Evolutionary conservation across 2,888 invertebrate genomes (phyloP).

Genomic region (Barypeithes pellucidus): DNA sequence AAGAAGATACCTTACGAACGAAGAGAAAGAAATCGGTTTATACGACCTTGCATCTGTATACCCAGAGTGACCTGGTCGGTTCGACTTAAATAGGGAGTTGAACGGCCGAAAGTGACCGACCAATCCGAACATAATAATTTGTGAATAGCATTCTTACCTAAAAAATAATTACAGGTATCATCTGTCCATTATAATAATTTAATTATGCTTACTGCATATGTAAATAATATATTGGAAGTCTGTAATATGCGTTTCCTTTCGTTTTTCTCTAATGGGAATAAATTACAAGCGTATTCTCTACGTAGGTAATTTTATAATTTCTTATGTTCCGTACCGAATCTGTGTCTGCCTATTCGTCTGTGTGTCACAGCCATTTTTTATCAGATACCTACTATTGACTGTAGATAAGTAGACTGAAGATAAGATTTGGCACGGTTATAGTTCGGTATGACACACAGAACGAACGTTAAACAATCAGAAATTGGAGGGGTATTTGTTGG

Average conservation of each 20-base stretch:
- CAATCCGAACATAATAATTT: conserved; percentile 62
- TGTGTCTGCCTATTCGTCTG: too few relatives aligned
- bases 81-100: conserved; percentile 62
- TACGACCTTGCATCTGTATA: conserved; percentile 62
- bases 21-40: conserved; percentile 55
- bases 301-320: too few relatives aligned
- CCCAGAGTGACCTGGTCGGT: conserved; percentile 62
- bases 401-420: too few relatives aligned
- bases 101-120: conserved; percentile 63
- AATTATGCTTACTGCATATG: conserved; percentile 43
- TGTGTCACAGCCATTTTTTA: too few relatives aligned
- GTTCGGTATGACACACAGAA: too few relatives aligned
- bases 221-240: conserved; percentile 12
- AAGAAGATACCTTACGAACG: conserved; percentile 48
- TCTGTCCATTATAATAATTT: conserved; percentile 48
- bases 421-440: too few relatives aligned
- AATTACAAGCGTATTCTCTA: neutral
- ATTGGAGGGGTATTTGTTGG: too few relatives aligned
- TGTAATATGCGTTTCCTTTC: conserved; percentile 32
- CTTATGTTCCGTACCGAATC: too few relatives aligned
- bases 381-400: too few relatives aligned
- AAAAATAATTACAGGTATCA: conserved; percentile 50
- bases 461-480: too few relatives aligned
- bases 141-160: conserved; percentile 58
- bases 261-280: conserved; percentile 10